Conservation (phyloP, 2,797 vertebrate genomes). For the Gymnocypris eckloni region DNA sequence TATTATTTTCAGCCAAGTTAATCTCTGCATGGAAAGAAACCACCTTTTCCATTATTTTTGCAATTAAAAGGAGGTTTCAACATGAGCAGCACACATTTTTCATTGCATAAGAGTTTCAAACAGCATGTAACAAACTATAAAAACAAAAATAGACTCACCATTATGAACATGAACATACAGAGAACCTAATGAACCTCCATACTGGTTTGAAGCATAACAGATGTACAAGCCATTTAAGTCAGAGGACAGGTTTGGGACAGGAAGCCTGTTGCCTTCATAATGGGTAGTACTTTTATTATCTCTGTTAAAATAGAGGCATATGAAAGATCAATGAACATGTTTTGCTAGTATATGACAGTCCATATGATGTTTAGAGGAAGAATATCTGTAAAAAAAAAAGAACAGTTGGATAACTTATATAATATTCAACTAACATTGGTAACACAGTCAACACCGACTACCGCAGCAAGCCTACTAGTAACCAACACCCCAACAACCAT, state of each 20-base stretch:
- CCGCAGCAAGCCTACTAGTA: too few species aligned
- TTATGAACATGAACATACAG: not conserved
- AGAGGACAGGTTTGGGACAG: not conserved
- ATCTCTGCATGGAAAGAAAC: too few species aligned
- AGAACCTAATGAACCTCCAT: slow-evolving; percentile 13
- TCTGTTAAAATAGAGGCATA: not conserved
- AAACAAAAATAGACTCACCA: slow-evolving; percentile 24
- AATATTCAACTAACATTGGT: not conserved
- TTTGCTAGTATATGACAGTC: too few species aligned
- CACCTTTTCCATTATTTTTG: too few species aligned
- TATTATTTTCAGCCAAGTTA: too few species aligned
- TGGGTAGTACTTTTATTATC: not conserved
- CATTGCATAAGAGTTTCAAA: not conserved
- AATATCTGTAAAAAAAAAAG: not conserved
- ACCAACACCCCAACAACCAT: not conserved
- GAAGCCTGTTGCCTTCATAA: not conserved
- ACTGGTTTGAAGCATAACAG: slow-evolving; percentile 17
- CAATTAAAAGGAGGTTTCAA: not conserved
- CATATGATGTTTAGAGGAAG: not conserved
- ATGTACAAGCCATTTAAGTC: slow-evolving; percentile 22
- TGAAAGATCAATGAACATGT: not conserved
- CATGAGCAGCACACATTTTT: not conserved
- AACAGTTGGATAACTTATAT: too few species aligned
- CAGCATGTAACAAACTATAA: not conserved
- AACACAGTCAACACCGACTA: too few species aligned